These are phyloP conservation scores for Piaya cayana DNA, from an alignment of 2,113 vertebrate genomes.

Conservation along the genomic window DNA sequence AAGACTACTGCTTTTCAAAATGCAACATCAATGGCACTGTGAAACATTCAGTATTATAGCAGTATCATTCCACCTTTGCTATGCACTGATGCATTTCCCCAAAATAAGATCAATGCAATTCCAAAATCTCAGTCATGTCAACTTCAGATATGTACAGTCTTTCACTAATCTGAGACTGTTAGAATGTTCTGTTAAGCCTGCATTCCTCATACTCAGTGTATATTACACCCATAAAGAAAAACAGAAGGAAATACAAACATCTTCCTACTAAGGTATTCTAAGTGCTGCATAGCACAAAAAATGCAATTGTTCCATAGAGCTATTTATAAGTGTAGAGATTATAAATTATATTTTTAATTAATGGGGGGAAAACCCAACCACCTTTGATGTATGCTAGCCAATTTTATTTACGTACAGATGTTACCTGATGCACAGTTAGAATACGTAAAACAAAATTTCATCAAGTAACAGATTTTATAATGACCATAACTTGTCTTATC, in stretches of 20 bases:
- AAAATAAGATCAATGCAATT: not conserved
- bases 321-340: not conserved
- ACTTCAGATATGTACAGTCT: not conserved
- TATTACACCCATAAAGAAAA: not conserved
- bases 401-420: not conserved
- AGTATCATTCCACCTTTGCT: not conserved
- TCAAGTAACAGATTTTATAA: not conserved
- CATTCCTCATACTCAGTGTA: not conserved
- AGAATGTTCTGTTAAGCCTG: not conserved
- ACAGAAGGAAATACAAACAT: not conserved
- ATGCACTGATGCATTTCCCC: not conserved
- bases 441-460: not conserved
- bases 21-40: not conserved
- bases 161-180: not conserved
- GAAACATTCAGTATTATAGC: not conserved
- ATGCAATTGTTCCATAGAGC: not conserved
- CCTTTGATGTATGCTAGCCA: not conserved
- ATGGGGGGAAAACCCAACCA: rapidly evolving
- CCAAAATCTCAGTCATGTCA: not conserved
- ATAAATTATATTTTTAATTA: not conserved
- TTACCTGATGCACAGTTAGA: not conserved
- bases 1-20: not conserved
- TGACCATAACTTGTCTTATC: not conserved
- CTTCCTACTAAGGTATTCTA: not conserved
- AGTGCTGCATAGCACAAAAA: not conserved